A percentile compares a stretch with the other conserved stretches of the same genome.
These are phyloP conservation scores for Ciconia nigra DNA, from an alignment of 2,797 vertebrate species.

Conservation along the genomic window DNA sequence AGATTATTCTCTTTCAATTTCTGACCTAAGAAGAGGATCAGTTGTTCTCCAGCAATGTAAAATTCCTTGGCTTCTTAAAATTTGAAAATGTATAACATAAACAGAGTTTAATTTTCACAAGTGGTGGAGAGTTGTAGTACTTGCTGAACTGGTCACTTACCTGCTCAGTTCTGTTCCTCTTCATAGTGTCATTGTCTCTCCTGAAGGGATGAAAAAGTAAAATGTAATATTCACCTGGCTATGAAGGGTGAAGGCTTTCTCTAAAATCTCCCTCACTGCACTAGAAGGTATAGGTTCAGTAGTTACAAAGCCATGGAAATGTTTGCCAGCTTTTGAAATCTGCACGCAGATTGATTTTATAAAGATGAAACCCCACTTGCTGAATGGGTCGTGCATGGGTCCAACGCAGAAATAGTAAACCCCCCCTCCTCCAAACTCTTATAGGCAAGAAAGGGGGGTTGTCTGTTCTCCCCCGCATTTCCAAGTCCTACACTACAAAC, in stretches of 20 bases:
- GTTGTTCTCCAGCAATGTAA: not conserved
- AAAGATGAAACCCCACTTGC: not conserved
- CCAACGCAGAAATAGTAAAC: not conserved
- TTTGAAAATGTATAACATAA: not conserved
- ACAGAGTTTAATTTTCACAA: not conserved
- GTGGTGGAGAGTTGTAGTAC: not conserved
- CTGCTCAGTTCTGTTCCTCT: not conserved
- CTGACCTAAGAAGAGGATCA: not conserved
- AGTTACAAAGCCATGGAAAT: not conserved
- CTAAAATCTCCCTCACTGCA: not conserved
- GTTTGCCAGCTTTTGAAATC: not conserved
- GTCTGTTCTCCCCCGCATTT: not conserved
- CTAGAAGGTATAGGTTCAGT: not conserved
- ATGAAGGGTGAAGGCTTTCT: not conserved
- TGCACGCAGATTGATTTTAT: not conserved
- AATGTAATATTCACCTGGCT: not conserved
- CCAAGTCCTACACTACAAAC: not conserved
- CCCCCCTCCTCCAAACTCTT: not conserved
- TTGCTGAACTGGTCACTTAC: not conserved
- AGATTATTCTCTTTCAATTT: not conserved
- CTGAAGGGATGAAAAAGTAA: not conserved
- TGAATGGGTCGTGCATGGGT: not conserved
- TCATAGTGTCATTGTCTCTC: not conserved
- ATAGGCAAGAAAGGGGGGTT: not conserved
- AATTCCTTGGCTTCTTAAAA: not conserved